These are phyloP conservation scores for Rhagologus leucostigma DNA, from an alignment of 2,113 vertebrate genomes.

Conservation along the genomic window DNA sequence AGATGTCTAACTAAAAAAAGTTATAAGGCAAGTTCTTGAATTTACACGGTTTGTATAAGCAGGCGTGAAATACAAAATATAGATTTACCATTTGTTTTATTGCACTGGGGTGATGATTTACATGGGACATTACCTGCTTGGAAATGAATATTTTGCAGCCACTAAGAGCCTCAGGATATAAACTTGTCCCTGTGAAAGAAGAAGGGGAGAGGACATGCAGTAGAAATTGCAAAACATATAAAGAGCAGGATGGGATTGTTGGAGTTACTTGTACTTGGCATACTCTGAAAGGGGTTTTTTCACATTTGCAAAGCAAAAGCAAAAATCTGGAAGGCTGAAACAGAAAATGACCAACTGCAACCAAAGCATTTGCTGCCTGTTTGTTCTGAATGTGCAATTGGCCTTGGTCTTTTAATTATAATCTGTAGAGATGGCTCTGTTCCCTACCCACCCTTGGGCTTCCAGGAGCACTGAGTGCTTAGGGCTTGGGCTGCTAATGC, in stretches of 20 bases:
- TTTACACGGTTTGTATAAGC: not conserved
- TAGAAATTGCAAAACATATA: not conserved
- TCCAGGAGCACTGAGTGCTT: conserved; percentile 1
- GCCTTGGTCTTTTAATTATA: conserved; percentile 21
- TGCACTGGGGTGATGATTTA: not conserved
- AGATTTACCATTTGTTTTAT: not conserved
- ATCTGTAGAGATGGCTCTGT: conserved; percentile 3
- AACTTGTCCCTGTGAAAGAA: not conserved
- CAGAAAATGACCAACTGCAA: conserved; percentile 17
- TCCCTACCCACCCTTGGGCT: not conserved
- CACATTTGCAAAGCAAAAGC: conserved; percentile 26
- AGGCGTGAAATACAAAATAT: not conserved
- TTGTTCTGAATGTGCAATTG: conserved; percentile 23
- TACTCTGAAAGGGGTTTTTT: not conserved
- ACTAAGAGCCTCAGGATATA: not conserved
- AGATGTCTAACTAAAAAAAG: not conserved
- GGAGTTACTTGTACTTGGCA: conserved; percentile 9
- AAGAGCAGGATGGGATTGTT: not conserved
- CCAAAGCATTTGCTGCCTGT: not conserved
- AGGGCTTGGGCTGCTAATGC: not conserved
- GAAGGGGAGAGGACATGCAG: not conserved
- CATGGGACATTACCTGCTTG: conserved; percentile 6
- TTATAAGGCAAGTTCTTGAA: not conserved
- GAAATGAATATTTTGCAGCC: not conserved
- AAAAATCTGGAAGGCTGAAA: conserved; percentile 15